Evolutionary conservation across 2,113 vertebrate species (phyloP).

Genomic region (Monopterus albus): DNA sequence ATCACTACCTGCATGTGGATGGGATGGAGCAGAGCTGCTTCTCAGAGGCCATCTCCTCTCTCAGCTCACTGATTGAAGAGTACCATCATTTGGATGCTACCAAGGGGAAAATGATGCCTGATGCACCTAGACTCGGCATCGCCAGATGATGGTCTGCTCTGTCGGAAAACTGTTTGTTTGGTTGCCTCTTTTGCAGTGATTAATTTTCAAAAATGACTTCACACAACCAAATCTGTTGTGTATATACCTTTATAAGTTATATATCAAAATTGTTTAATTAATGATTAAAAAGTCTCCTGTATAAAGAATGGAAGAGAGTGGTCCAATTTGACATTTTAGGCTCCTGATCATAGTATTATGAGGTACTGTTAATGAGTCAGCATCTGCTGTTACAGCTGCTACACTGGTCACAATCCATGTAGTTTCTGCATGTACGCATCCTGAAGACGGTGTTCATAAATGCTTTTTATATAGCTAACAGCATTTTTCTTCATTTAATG

Average conservation of each 20-base stretch:
- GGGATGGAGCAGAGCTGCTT: conserved; percentile 93
- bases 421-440: conserved; percentile 44
- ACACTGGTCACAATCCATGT: conserved; percentile 8
- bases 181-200: too few species aligned
- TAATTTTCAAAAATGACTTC: not conserved
- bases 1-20: conserved; percentile 92
- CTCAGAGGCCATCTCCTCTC: conserved; percentile 86
- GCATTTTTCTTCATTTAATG: not conserved
- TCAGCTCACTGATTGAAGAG: conserved; percentile 90
- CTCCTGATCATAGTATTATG: conserved; percentile 16
- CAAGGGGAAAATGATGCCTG: conserved; percentile 71
- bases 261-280: too few species aligned
- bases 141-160: conserved; percentile 76
- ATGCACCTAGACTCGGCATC: conserved; percentile 84
- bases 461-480: conserved; percentile 4
- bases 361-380: conserved; percentile 18
- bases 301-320: not conserved
- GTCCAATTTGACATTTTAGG: conserved; percentile 16
- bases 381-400: conserved; percentile 3
- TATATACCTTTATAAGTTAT: conserved; percentile 45
- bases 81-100: conserved; percentile 88
- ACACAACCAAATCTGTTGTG: conserved; percentile 21
- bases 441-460: conserved; percentile 20
- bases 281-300: too few species aligned
- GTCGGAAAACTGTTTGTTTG: not conserved